phyloP scores from a whole-genome alignment of 2,888 invertebrate species.

The Ditula angustiorana region DNA sequence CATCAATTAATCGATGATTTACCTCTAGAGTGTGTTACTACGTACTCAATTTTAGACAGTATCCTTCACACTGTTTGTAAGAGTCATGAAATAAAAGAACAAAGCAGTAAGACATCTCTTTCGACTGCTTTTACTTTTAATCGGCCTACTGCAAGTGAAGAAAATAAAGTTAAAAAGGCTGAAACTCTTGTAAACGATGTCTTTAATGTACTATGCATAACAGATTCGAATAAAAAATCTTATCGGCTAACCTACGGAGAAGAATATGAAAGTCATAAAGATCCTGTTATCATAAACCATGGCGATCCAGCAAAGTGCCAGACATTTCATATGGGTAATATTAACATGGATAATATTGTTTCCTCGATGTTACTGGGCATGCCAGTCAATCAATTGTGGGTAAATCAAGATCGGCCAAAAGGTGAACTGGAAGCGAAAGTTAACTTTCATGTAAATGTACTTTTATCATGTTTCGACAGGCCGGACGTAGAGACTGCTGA shows the following conservation, averaged over 20 bases:
- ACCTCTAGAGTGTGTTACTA: slow-evolving; percentile 69
- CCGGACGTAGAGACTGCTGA: slow-evolving; percentile 71
- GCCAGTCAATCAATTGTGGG: slow-evolving; percentile 72
- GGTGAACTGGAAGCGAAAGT: slow-evolving; percentile 69
- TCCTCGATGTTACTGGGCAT: slow-evolving; percentile 61
- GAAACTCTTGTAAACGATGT: slow-evolving; percentile 64
- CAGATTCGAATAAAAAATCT: slow-evolving; percentile 59
- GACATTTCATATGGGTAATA: slow-evolving; percentile 72
- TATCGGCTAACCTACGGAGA: slow-evolving; percentile 72
- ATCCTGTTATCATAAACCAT: slow-evolving; percentile 68
- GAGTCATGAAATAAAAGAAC: slow-evolving; percentile 47
- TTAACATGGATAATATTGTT: slow-evolving; percentile 68
- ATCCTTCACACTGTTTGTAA: slow-evolving; percentile 63
- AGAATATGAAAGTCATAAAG: slow-evolving; percentile 68
- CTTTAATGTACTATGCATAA: slow-evolving; percentile 64
- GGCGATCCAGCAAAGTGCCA: slow-evolving; percentile 68
- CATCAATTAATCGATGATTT: slow-evolving; percentile 55
- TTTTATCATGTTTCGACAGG: slow-evolving; percentile 74
- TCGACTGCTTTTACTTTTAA: slow-evolving; percentile 53
- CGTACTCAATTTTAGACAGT: slow-evolving; percentile 68
- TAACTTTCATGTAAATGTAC: slow-evolving; percentile 72
- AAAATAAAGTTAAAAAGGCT: slow-evolving; percentile 57
- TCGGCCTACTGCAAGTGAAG: slow-evolving; percentile 44
- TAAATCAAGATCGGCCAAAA: slow-evolving; percentile 50
- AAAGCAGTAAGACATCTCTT: slow-evolving; percentile 53